Evolutionary conservation across 2,113 vertebrate species (phyloP).

Genomic region (Hyaena hyaena): DNA sequence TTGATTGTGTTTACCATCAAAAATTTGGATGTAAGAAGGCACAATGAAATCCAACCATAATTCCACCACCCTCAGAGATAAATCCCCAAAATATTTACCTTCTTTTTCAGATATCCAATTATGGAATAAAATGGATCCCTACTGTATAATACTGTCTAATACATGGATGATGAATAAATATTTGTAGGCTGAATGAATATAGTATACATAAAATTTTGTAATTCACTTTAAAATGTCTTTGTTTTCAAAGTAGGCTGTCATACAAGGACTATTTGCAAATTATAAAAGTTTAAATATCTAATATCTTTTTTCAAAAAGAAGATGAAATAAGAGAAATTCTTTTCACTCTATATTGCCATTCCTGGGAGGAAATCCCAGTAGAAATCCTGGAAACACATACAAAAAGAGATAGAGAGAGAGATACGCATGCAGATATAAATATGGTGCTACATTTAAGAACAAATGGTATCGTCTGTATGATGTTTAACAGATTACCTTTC

Average conservation of each 20-base stretch:
- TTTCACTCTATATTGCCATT: not conserved
- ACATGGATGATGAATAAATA: not conserved
- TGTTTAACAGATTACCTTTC: not conserved
- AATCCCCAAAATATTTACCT: not conserved
- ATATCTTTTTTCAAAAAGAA: not conserved
- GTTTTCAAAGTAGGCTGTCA: not conserved
- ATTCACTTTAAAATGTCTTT: not conserved
- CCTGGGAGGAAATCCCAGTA: not conserved
- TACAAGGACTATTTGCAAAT: not conserved
- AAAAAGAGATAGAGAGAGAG: not conserved
- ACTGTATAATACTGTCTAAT: not conserved
- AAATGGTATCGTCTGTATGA: not conserved
- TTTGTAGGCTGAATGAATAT: not conserved
- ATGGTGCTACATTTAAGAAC: not conserved
- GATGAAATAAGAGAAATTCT: not conserved
- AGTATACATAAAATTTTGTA: not conserved
- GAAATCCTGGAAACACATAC: not conserved
- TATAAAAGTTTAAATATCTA: not conserved
- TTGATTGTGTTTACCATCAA: not conserved
- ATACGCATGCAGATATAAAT: rapidly evolving
- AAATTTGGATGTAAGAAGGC: not conserved
- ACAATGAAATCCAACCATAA: not conserved
- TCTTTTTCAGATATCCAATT: not conserved
- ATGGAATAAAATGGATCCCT: not conserved
- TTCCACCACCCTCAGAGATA: not conserved